Evolutionary conservation across 2,113 vertebrate species (phyloP), one percentile per base, ranked within the genome.

Genomic region (Coregonus clupeaformis): DNA sequence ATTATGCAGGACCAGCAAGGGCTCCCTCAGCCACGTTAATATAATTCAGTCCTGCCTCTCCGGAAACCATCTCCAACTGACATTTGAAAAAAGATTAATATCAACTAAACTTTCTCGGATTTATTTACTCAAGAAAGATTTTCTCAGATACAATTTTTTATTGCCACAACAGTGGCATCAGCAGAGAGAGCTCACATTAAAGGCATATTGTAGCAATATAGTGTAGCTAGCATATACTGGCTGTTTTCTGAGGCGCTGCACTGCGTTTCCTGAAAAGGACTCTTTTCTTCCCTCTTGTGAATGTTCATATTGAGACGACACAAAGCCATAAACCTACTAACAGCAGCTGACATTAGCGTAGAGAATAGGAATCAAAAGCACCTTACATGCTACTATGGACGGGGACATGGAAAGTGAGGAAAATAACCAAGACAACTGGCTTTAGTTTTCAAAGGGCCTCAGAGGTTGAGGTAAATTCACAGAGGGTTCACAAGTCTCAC

Each of bases 1-100:
- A 92, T 92, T 92, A 92, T 91, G 84, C 82, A 71, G 16, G 18
- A 72, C 77, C 67, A 78, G 78, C 64, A 83, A 89, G 71, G 81
- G 59, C 72, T 85, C 84, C 84, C 84, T 77, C 83, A 60, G 42
- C 36, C 36, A 42, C 79, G 79, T 86, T 93, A 92, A 87, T 78
- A 91, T 75, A 80, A 86, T 82, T 90, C 79, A 78, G 63, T 75
- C 69, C 82, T 66, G 69, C 69, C 83, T 77, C 78, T 90, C 36
- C 76, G 81, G 85, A 79, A 57, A 77, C 65, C 85, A 88, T 88
- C 85, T 81, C 72, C 89, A 75, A 78, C 72, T 90, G 93, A 91
- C 93, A 91, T 90, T 94, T 94, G 84, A 84, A 91, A 90, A 88
- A 71, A 90, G 68, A 93, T 91, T 90, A 90, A 93, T 84, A 87